Base-by-base conservation (phyloP, 2,888 invertebrate species). In the Nymphalis c-album region DNA sequence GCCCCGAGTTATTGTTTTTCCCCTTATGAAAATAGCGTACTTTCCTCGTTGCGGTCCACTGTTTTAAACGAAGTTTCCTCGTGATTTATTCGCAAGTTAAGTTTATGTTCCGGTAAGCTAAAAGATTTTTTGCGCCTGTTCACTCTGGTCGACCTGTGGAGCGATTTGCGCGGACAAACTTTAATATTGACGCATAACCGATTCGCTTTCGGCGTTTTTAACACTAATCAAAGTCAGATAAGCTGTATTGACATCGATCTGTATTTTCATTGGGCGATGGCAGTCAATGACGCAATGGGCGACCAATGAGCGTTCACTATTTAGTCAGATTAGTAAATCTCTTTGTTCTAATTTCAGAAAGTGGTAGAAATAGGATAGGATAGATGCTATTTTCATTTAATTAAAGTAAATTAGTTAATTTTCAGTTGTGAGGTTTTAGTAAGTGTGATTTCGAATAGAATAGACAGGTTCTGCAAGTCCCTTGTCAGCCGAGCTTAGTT, bases 1-100 rank as follows among this genome's bases (percentile, higher is more conserved):
- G 84, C 86, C 84, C 84, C 83, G 79, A 85, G 85, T 90, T 90
- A 90, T 90, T 90, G 90, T 90, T 89, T 90, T 86, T 85, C 85
- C 85, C 85, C 86, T 90, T 88, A 89, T 85, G 89, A 90, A 89
- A 90, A 88, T 83, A 80, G 83, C 84, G 82, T 82, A 85, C 85
- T 88, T 87, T 86, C 85, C 83, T 79, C 81, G 78, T 80, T 82
- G 78, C 81, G 76, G 82, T 81, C 83, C 84, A 81, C 79, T 83
- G 83, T 80, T 80, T 77, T 80, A 74, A 82, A 78, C 80, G 77
- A 83, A 85, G 78, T 86, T 86, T 81, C 69, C 70, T 68, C 68
- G 69, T 78, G 76, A 78, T 78, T 79, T 78, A 77, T 78, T 72
- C 71, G 65, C 67, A 69, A 83, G 82, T 77, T 80, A 85, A 86